Evolutionary conservation across 1,140 invertebrate genomes (phyloP), one percentile per base, ranked within the genome.

Genomic region (Drosophila carrolli): DNA sequence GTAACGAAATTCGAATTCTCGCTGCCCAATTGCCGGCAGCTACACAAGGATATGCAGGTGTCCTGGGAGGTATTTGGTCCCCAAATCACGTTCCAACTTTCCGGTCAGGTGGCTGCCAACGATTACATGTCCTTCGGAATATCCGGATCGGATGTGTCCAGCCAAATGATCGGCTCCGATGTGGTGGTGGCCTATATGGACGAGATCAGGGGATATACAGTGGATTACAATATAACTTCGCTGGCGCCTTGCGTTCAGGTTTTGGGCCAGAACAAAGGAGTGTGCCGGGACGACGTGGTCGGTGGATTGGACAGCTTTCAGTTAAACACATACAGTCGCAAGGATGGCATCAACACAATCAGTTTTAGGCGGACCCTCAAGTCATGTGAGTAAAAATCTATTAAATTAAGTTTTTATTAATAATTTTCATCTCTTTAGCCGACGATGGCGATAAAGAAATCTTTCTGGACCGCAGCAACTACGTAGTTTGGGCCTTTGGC

Each of bases 61-160:
- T 95, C 95, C 9, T 98, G 97, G 97, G 97, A 98, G 91, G 95
- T 98, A 4, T 97, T 97, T 91, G 97, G 97, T 0, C 96, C 95
- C n/a, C 95, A 97, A 90, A 95, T 98, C 51, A 98, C 97, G 1
- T 95, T 98, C 58, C 95, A 98, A 92, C 92, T 98, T 6, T 95
- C 96, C n/a, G 97, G 95, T n/a, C 95, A 96, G 93, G 92, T 94
- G 93, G 95, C 90, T 0, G 95, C 96, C 78, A 93, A 96, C 79
- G 97, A 97, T 71, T 98, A 98, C 91, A 95, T 98, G 94, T 95
- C 96, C 14, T 98, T 98, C 92, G 97, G 97, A 38, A 91, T 98
- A 14, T 97, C 97, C 37, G 97, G 97, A 29, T 95, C 95, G 3
- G 91, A 93, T 4, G 93, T 93, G 5, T 93, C 93, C 53, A 95